phyloP scores from a whole-genome alignment of 1,140 invertebrate genomes.

The Arctopsyche grandis region DNA sequence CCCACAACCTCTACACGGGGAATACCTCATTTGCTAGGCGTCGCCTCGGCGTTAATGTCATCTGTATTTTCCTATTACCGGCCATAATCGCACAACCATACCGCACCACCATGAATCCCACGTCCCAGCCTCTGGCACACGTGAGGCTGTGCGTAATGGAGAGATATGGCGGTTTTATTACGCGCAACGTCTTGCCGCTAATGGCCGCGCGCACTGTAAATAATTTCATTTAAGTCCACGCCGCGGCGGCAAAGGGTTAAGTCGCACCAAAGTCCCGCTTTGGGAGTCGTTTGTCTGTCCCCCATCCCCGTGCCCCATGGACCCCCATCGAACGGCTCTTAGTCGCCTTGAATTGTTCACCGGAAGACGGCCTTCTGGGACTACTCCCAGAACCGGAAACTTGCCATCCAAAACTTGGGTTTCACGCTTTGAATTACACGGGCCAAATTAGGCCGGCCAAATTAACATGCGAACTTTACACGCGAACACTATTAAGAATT shows the following conservation, averaged over 20 bases:
- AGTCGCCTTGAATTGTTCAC: too few species aligned
- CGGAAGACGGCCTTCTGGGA: too few species aligned
- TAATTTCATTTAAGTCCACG: conserved; percentile 48
- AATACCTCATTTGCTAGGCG: conserved; percentile 9
- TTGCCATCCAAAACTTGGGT: too few species aligned
- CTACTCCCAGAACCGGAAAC: too few species aligned
- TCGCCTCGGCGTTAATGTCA: background rate
- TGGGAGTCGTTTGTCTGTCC: background rate
- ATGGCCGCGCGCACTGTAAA: conserved; percentile 41
- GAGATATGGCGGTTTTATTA: conserved; percentile 48
- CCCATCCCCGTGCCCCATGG: too few species aligned
- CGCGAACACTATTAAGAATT: too few species aligned
- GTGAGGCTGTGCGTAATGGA: conserved; percentile 31
- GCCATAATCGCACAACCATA: background rate
- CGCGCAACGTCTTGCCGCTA: conserved; percentile 31
- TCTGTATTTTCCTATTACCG: conserved; percentile 46
- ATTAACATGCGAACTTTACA: too few species aligned
- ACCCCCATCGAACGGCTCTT: too few species aligned
- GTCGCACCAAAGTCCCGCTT: conserved; percentile 31
- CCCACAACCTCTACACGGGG: background rate
- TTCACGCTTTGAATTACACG: too few species aligned
- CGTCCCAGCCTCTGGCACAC: too few species aligned
- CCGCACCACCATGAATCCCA: background rate
- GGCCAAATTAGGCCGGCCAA: too few species aligned
- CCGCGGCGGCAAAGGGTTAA: background rate